Evolutionary conservation across 2,797 vertebrate genomes (phyloP), one percentile per base, ranked within the genome.

Genomic region (Micromesistius poutassou): DNA sequence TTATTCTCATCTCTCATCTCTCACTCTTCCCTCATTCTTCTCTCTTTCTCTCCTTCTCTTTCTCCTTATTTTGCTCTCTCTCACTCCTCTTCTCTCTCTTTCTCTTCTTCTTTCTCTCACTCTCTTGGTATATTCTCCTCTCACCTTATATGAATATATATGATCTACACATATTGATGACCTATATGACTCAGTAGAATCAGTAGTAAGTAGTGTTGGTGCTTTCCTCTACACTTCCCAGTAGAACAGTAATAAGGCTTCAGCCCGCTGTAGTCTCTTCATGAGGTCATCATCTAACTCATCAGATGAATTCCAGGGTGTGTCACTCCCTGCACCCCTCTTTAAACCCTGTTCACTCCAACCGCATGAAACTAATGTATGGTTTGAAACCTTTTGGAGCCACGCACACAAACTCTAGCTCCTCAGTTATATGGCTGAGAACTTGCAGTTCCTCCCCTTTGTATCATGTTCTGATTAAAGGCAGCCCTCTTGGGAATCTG

Each of bases 401-500:
- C 12, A 42, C 40, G 12, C 12, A 14, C 40, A 42, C 40, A 42
- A 36, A 36, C 62, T 55, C 68, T 74, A 72, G 31, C 71, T 72
- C 30, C 66, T 14, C 70, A 66, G 77, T 74, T 74, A 68, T 73
- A 68, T 62, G 66, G 28, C 25, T 75, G 82, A 76, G 80, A 81
- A 81, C 74, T 31, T 76, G 46, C 35, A 50, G 40, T 72, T 30
- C 72, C 73, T 46, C 66, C 76, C 25, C 78, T 76, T 46, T 93
- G 93, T 92, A 91, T 83, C 78, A 90, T 90, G 87, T 68, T 78
- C 25, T 87, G 91, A 95, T 94, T 95, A 96, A 95, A 89, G 82
- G 33, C 79, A 71, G 75, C 82, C 89, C 92, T 94, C 94, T 94
- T 96, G 95, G 94, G 95, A 96, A 96, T 93, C 91, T 86, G 86